These are phyloP conservation scores for Halisarca cf. caerulea DNA, from an alignment of 37 sponge, comb jelly and placozoan species.

Conservation along the genomic window DNA sequence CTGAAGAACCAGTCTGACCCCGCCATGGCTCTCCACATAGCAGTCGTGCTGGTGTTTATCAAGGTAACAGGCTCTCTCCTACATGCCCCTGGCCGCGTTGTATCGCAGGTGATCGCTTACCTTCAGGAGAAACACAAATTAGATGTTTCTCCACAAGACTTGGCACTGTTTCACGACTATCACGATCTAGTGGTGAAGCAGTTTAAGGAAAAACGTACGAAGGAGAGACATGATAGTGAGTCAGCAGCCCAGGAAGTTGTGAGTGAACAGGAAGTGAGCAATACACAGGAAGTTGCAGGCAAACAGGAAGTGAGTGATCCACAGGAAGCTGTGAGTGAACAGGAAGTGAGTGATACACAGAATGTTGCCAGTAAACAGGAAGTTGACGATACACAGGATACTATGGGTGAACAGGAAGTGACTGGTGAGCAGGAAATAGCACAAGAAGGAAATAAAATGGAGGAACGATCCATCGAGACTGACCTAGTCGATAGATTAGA, in stretches of 20 bases:
- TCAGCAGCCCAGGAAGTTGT: not conserved
- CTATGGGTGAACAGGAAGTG: not conserved
- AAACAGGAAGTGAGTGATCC: not conserved
- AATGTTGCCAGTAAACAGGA: not conserved
- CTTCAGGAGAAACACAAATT: constrained; percentile 38
- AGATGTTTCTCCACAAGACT: not conserved
- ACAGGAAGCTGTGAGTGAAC: not conserved
- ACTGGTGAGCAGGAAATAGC: not conserved
- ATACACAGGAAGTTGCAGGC: not conserved
- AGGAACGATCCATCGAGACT: too few species aligned
- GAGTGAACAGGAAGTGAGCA: not conserved
- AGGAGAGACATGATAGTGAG: too few species aligned
- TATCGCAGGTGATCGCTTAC: constrained; percentile 62
- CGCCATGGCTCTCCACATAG: constrained; percentile 85
- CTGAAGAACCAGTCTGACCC: constrained; percentile 76
- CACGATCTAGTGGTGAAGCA: constrained; percentile 5
- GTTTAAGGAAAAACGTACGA: not conserved
- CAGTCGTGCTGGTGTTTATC: constrained; percentile 73
- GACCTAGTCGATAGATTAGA: not conserved
- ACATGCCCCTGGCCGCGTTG: constrained; percentile 90
- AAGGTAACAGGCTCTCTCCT: constrained; percentile 68
- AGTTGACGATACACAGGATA: not conserved
- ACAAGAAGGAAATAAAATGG: not conserved
- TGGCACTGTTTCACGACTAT: not conserved
- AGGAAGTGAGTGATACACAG: not conserved